These are phyloP conservation scores for Oligia strigilis DNA, from an alignment of 2,888 invertebrate species.

Conservation along the genomic window DNA sequence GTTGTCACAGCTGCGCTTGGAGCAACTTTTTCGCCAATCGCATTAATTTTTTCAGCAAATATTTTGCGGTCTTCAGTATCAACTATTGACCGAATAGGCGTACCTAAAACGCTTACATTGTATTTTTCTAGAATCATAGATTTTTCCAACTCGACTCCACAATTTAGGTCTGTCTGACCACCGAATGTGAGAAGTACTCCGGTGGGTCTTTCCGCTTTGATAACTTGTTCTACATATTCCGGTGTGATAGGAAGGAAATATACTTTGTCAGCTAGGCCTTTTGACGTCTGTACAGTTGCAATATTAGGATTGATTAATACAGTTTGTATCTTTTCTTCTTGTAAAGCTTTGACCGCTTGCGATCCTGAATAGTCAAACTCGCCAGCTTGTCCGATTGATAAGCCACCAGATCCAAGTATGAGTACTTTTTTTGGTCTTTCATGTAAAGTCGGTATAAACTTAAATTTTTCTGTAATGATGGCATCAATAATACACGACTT, in stretches of 20 bases:
- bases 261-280: conserved; percentile 99
- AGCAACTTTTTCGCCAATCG: conserved; percentile 98
- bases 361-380: conserved; percentile 99
- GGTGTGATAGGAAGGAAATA: conserved; percentile 99
- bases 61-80: conserved; percentile 99
- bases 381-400: conserved; percentile 99
- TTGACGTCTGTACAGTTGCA: conserved; percentile 99
- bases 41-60: conserved; percentile 97
- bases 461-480: conserved; percentile 89
- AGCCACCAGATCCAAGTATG: conserved; percentile 97
- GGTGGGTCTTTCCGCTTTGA: conserved; percentile 98
- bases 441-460: conserved; percentile 81
- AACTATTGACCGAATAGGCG: conserved; percentile 98
- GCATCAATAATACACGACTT: conserved; percentile 84
- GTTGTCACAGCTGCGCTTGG: conserved; percentile 98
- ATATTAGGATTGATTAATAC: conserved; percentile 99
- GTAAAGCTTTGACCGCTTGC: conserved; percentile 98
- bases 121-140: conserved; percentile 96
- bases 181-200: conserved; percentile 99
- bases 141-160: conserved; percentile 97
- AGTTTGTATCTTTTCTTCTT: conserved; percentile 98
- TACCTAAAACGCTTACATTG: conserved; percentile 97
- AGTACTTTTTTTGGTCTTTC: conserved; percentile 93
- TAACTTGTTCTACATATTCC: conserved; percentile 99
- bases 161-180: conserved; percentile 99